A percentile compares a stretch with the other conserved stretches of the same genome.
phyloP scores from a whole-genome alignment of 2,797 vertebrate genomes.

The Micropoecilia bifurca region DNA sequence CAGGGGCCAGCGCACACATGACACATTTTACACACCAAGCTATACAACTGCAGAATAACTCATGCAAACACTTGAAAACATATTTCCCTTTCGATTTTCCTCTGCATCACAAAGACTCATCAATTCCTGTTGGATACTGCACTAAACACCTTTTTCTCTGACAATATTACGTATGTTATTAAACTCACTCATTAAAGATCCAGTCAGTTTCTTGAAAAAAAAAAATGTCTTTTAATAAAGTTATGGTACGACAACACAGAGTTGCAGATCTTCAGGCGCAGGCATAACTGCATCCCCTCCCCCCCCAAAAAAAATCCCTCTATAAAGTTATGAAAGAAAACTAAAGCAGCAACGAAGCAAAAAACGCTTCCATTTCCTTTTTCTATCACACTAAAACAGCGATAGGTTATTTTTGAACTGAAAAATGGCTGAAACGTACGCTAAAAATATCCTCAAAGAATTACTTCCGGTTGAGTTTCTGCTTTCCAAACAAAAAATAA shows the following conservation, averaged over 20 bases:
- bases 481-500: slow-evolving; percentile 7
- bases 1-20: slow-evolving; percentile 2
- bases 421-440: slow-evolving; percentile 21
- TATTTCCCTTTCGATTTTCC: background rate
- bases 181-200: slow-evolving; percentile 87
- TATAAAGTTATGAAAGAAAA: slow-evolving; percentile 3
- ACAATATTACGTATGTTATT: background rate
- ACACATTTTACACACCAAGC: slow-evolving; percentile 14
- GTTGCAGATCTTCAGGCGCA: slow-evolving; percentile 75
- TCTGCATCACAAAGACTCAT: background rate
- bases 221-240: slow-evolving; percentile 84
- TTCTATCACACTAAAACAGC: slow-evolving; percentile 16
- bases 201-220: slow-evolving; percentile 88
- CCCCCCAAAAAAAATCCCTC: background rate
- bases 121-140: background rate
- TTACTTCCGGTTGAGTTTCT: slow-evolving; percentile 11
- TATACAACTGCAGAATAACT: background rate
- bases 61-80: too few relatives aligned
- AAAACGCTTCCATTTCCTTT: slow-evolving; percentile 8
- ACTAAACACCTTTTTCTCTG: background rate
- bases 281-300: slow-evolving; percentile 82
- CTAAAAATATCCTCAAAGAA: slow-evolving; percentile 6
- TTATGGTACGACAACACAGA: slow-evolving; percentile 80
- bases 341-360: slow-evolving; percentile 7
- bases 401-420: slow-evolving; percentile 5